phyloP scores from a whole-genome alignment of 2,888 invertebrate genomes.

The Nemoura dubitans region DNA sequence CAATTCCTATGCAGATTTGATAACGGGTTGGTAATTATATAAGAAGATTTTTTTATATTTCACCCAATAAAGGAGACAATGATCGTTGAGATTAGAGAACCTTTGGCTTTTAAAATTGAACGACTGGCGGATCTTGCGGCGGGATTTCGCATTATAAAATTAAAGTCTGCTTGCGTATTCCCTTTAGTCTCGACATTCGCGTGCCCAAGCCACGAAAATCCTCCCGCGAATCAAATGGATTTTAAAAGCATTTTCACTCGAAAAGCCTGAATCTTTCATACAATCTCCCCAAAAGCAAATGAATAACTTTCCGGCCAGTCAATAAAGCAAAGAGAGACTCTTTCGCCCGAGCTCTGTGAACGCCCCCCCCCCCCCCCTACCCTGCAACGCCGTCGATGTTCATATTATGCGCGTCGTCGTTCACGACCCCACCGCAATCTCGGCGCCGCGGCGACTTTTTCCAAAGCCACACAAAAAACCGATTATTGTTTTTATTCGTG shows the following conservation, averaged over 20 bases:
- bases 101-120: too few relatives aligned
- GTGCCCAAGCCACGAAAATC: not conserved
- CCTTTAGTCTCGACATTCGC: not conserved
- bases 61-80: too few relatives aligned
- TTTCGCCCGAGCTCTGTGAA: not conserved
- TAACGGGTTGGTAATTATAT: too few relatives aligned
- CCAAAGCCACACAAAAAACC: slow-evolving; percentile 7
- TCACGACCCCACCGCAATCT: not conserved
- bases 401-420: not conserved
- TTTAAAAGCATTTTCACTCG: not conserved
- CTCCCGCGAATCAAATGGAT: not conserved
- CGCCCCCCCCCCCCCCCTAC: not conserved
- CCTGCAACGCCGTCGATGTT: not conserved
- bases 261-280: not conserved
- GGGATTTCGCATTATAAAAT: too few relatives aligned
- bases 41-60: too few relatives aligned
- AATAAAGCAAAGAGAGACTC: not conserved
- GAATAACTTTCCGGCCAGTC: slow-evolving; percentile 7
- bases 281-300: not conserved
- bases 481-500: slow-evolving; percentile 12
- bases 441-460: not conserved
- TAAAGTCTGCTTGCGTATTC: too few relatives aligned
- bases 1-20: too few relatives aligned
- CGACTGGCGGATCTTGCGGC: too few relatives aligned
- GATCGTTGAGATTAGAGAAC: too few relatives aligned